phyloP scores from a whole-genome alignment of 1,140 invertebrate genomes.

The Drosophila prosaltans region DNA sequence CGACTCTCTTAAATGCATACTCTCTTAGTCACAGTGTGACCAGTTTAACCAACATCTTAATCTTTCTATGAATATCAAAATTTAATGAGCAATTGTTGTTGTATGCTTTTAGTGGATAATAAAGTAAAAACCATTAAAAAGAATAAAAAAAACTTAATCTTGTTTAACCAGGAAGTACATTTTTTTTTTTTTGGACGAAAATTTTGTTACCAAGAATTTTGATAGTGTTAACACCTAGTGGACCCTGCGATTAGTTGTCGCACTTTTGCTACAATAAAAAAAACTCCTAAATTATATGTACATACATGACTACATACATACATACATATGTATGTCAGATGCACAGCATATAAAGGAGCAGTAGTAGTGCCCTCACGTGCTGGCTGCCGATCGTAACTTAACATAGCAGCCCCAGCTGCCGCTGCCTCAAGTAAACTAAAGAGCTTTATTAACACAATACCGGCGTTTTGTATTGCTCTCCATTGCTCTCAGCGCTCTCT shows the following conservation, averaged over 20 bases:
- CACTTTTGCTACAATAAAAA: too few species aligned
- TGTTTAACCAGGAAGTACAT: not conserved
- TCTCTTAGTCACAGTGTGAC: not conserved
- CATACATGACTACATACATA: too few species aligned
- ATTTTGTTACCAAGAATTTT: not conserved
- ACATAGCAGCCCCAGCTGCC: not conserved
- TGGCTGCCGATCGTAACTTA: not conserved
- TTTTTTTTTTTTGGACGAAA: not conserved
- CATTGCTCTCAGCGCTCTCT: constrained; percentile 1
- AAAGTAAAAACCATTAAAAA: not conserved
- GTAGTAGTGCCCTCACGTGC: not conserved
- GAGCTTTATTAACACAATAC: constrained; percentile 1
- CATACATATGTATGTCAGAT: too few species aligned
- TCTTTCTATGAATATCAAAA: not conserved
- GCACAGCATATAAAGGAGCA: not conserved
- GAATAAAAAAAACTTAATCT: not conserved
- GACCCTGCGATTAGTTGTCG: not conserved
- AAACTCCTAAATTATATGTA: too few species aligned
- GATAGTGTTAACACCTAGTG: not conserved
- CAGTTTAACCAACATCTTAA: not conserved
- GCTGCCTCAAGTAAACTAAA: not conserved
- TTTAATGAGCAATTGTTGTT: not conserved
- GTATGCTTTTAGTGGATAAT: too few species aligned
- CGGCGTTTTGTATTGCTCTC: constrained; percentile 5
- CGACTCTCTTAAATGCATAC: not conserved